Percentiles rank a stretch among this genome's conserved stretches.
phyloP scores from a whole-genome alignment of 2,797 vertebrate species.

The Typhlichthys subterraneus region DNA sequence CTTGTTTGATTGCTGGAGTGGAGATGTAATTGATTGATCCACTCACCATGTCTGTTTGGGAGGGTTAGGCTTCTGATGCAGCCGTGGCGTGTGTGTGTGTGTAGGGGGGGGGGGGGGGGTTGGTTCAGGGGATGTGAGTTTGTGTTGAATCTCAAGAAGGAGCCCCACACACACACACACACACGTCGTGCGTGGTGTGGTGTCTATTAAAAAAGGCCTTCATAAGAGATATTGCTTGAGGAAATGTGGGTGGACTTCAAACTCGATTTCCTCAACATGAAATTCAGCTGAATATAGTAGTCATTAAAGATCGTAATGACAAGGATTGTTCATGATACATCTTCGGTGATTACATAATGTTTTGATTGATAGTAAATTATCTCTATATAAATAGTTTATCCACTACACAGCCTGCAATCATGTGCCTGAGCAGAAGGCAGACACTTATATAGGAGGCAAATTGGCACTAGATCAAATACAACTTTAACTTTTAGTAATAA shows the following conservation, averaged over 20 bases:
- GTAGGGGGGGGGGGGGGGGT: neutral
- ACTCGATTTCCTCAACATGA: too few species aligned
- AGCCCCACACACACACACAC: too few species aligned
- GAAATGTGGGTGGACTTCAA: too few species aligned
- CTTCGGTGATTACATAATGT: too few species aligned
- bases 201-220: conserved; percentile 7
- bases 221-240: too few species aligned
- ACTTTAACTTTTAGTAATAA: conserved; percentile 52
- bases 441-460: conserved; percentile 44
- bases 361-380: too few species aligned
- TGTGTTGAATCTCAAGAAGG: too few species aligned
- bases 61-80: conserved; percentile 58
- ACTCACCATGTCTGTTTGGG: conserved; percentile 66
- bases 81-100: conserved; percentile 21
- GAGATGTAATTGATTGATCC: conserved; percentile 84
- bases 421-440: conserved; percentile 48
- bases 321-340: too few species aligned
- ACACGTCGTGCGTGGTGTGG: conserved; percentile 27
- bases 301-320: too few species aligned
- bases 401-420: conserved; percentile 42
- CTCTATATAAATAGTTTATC: too few species aligned
- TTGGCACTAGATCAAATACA: conserved; percentile 45
- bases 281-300: too few species aligned
- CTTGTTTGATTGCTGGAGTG: conserved; percentile 86
- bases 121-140: too few species aligned